Evolutionary conservation across 2,797 vertebrate genomes (phyloP).

Genomic region (Prunella strophiata): DNA sequence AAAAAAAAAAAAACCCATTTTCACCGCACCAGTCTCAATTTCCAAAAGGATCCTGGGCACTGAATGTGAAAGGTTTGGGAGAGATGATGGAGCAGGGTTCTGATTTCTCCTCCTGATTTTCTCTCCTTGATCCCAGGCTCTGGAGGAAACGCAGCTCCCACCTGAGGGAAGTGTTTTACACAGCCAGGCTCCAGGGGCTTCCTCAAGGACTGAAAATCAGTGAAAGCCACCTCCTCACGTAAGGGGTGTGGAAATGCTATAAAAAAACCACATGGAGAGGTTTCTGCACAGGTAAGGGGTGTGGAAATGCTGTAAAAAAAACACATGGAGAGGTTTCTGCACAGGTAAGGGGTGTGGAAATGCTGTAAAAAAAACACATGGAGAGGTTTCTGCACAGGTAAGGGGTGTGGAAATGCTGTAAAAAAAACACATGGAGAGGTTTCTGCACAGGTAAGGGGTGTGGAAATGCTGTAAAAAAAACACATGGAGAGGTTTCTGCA

Average conservation of each 20-base stretch:
- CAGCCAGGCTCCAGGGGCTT: background rate
- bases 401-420: no score
- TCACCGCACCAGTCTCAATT: background rate
- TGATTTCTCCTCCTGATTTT: background rate
- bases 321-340: no score
- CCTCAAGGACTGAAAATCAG: background rate
- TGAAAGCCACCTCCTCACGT: background rate
- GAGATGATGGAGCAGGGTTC: background rate
- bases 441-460: no score
- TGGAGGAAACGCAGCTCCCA: background rate
- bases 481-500: background rate
- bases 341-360: no score
- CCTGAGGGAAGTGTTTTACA: background rate
- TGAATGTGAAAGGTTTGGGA: background rate
- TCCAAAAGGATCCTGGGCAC: background rate
- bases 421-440: background rate
- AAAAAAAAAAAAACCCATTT: background rate
- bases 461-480: background rate
- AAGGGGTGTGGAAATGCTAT: no score
- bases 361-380: no score
- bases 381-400: no score
- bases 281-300: no score
- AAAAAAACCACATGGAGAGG: no score
- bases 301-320: no score
- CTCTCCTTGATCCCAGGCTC: background rate